Evolutionary conservation across 2,113 vertebrate species (phyloP).

Genomic region (Ursus arctos): DNA sequence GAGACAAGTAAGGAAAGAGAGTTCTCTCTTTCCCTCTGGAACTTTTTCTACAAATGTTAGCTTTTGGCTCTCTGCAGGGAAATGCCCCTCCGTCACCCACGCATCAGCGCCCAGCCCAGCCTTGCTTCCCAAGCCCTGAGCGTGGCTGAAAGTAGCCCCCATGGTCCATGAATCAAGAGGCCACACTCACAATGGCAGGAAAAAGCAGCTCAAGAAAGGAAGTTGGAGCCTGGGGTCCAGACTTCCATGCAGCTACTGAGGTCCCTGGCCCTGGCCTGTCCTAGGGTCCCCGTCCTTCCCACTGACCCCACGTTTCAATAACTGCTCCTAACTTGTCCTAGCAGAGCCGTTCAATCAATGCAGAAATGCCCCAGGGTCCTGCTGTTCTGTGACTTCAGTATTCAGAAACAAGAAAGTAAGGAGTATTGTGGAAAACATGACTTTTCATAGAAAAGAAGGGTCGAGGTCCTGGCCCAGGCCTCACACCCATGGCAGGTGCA

Average conservation of each 20-base stretch:
- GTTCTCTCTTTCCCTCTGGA: background rate
- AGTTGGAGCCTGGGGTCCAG: background rate
- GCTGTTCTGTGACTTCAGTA: background rate
- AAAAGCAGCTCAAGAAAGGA: background rate
- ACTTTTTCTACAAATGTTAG: background rate
- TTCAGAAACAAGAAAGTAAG: background rate
- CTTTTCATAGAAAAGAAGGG: background rate
- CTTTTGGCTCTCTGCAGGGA: background rate
- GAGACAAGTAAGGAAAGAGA: background rate
- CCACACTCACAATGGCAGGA: background rate
- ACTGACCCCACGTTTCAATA: no score
- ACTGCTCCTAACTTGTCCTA: background rate
- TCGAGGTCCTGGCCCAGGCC: background rate
- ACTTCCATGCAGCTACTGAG: fast-evolving
- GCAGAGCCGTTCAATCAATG: fast-evolving
- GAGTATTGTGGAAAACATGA: background rate
- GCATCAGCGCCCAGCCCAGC: no score
- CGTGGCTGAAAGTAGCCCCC: background rate
- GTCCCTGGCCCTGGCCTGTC: background rate
- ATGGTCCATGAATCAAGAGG: background rate
- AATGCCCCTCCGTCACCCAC: fast-evolving
- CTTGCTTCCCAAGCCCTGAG: background rate
- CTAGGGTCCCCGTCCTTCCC: fast-evolving
- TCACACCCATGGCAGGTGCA: fast-evolving
- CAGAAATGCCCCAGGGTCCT: background rate